Evolutionary conservation across 2,888 invertebrate genomes (phyloP).

Genomic region (Xiphydria camelus): DNA sequence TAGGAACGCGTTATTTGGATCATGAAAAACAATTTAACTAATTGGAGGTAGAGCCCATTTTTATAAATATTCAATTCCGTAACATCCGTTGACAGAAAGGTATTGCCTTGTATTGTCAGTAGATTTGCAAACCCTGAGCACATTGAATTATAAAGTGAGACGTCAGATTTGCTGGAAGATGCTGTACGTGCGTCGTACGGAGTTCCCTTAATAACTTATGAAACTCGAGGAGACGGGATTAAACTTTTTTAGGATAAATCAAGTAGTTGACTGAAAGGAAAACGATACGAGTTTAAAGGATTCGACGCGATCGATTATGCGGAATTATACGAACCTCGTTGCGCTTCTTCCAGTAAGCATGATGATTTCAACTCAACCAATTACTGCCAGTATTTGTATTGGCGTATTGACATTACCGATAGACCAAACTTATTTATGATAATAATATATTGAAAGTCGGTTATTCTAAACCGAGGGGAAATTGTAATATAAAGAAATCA

Average conservation of each 20-base stretch:
- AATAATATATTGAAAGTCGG: slow-evolving; percentile 55
- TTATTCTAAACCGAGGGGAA: slow-evolving; percentile 50
- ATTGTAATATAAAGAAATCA: too few species aligned
- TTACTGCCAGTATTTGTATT: slow-evolving; percentile 55
- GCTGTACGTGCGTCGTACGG: neutral
- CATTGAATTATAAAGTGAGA: too few species aligned
- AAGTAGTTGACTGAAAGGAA: too few species aligned
- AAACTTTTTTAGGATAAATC: too few species aligned
- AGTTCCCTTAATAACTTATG: neutral
- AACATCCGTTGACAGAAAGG: slow-evolving; percentile 15
- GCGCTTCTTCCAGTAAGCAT: slow-evolving; percentile 42
- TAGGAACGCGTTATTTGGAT: too few species aligned
- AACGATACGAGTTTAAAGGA: too few species aligned
- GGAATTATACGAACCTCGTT: too few species aligned
- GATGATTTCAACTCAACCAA: slow-evolving; percentile 49
- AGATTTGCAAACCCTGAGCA: slow-evolving; percentile 44
- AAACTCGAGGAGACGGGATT: too few species aligned
- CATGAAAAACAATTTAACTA: too few species aligned
- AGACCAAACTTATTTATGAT: slow-evolving; percentile 59
- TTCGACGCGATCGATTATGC: too few species aligned
- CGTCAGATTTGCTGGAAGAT: slow-evolving; percentile 39
- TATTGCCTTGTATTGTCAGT: slow-evolving; percentile 23
- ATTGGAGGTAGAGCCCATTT: too few species aligned
- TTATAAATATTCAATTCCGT: slow-evolving; percentile 19
- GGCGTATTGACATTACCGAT: slow-evolving; percentile 57